Percentiles rank a stretch among this genome's conserved stretches.
These are phyloP conservation scores for Phlogophora meticulosa DNA, from an alignment of 2,888 invertebrate genomes.

Conservation along the genomic window DNA sequence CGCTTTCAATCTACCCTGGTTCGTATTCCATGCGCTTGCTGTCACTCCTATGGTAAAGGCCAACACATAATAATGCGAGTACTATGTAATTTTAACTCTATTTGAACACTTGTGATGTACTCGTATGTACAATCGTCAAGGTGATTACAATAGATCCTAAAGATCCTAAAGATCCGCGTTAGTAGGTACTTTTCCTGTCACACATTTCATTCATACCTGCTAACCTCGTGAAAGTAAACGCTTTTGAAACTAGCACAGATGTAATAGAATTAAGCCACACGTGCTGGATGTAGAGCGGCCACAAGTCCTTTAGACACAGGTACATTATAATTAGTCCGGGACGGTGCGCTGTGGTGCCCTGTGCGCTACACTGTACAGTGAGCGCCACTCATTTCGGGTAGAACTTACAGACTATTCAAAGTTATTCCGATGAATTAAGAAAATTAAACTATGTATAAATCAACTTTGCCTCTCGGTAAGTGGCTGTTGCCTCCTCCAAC, in stretches of 20 bases:
- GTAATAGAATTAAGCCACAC: slow-evolving; percentile 7
- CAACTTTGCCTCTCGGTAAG: no score
- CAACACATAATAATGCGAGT: no score
- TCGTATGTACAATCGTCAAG: no score
- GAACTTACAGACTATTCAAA: background rate
- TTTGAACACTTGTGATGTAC: no score
- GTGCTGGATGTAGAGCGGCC: slow-evolving; percentile 10
- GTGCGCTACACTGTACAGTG: slow-evolving; percentile 11
- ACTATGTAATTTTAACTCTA: no score
- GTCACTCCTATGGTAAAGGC: no score
- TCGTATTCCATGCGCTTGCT: no score
- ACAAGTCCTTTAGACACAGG: slow-evolving; percentile 41
- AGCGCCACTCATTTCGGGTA: no score
- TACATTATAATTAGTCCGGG: slow-evolving; percentile 36
- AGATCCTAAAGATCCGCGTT: no score
- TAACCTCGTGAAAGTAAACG: background rate
- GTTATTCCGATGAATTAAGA: background rate
- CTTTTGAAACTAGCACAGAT: slow-evolving; percentile 12
- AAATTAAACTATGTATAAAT: background rate
- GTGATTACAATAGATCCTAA: no score
- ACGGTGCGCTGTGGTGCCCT: background rate
- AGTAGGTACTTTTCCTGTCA: background rate
- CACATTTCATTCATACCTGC: slow-evolving; percentile 15
- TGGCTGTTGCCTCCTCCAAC: no score
- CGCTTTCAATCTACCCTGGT: no score